Conservation (phyloP, 2,113 vertebrate species). For the Muntiacus muntjak region DNA sequence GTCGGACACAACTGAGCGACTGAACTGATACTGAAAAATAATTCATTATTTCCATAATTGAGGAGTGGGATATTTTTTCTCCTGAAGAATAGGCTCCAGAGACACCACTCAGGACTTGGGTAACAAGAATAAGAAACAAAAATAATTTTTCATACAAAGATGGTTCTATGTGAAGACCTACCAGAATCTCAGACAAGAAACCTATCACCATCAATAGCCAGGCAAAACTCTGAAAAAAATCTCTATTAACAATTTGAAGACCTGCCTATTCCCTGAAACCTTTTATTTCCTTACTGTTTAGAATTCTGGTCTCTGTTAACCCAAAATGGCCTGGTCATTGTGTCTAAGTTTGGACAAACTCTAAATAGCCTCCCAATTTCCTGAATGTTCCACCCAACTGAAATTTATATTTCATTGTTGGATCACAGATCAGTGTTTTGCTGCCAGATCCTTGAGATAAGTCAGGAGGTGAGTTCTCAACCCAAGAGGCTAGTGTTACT, state of each 20-base stretch:
- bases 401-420: neutral
- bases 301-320: neutral
- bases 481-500: neutral
- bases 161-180: neutral
- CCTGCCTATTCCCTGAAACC: neutral
- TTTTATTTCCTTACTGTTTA: neutral
- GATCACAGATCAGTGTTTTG: neutral
- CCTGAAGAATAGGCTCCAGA: neutral
- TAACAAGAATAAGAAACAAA: neutral
- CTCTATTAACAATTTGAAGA: neutral
- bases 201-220: neutral
- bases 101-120: neutral
- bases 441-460: neutral
- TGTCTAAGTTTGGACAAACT: neutral
- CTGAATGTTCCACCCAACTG: neutral
- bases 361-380: neutral
- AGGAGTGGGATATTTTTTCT: neutral
- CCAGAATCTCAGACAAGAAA: neutral
- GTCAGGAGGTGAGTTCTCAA: neutral
- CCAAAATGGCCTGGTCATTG: neutral
- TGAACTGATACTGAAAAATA: neutral
- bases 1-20: accelerated
- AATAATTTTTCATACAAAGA: neutral
- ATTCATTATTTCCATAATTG: neutral
- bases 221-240: neutral